These are phyloP conservation scores for Ophiothrix spiculata DNA, from an alignment of 35 echinoderm and acorn worm genomes.

Conservation along the genomic window DNA sequence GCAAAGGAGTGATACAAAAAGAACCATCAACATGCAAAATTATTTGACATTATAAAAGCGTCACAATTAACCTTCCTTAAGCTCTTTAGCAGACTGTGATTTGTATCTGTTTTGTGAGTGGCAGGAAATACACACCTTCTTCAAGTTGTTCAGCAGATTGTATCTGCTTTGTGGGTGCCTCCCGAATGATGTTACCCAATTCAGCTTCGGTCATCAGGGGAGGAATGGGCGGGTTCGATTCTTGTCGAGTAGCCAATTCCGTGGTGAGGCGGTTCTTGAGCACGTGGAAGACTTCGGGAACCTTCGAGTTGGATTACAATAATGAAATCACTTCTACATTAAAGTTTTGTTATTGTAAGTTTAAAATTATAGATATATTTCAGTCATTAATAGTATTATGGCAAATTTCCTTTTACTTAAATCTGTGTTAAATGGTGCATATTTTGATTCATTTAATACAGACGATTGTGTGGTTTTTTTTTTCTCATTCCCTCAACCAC, in stretches of 20 bases:
- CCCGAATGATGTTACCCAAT: neutral
- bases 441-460: no score
- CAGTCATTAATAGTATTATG: no score
- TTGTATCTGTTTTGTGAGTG: no score
- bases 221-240: neutral
- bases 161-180: neutral
- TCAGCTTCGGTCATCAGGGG: neutral
- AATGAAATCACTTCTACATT: no score
- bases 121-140: neutral
- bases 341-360: no score
- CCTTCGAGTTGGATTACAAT: no score
- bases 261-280: neutral
- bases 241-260: neutral
- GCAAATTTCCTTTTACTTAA: no score
- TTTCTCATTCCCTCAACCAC: no score
- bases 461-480: no score
- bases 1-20: neutral
- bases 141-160: slow-evolving; percentile 1
- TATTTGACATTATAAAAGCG: neutral
- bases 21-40: neutral
- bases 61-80: neutral
- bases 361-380: no score
- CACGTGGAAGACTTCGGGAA: neutral
- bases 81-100: no score
- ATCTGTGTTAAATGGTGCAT: no score